Conservation (phyloP, 2,113 vertebrate genomes). For the Hippocampus mohnikei region DNA sequence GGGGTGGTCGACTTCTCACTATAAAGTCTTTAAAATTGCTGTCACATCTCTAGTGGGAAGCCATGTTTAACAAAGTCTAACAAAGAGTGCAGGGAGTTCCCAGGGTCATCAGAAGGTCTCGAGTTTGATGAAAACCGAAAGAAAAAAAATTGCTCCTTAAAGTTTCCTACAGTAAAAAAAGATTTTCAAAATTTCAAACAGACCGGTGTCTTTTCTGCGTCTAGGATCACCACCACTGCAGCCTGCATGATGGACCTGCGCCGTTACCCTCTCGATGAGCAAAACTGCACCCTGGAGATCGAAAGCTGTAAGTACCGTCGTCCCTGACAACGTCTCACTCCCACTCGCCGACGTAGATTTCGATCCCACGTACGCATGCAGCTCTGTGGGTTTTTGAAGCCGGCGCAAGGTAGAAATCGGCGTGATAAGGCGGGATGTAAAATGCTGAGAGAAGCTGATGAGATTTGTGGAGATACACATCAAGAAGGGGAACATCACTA, state of each 20-base stretch:
- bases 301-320: slow-evolving; percentile 91
- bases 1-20: too few relatives aligned
- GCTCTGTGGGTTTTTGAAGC: slow-evolving; percentile 9
- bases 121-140: too few relatives aligned
- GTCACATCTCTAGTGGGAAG: too few relatives aligned
- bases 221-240: slow-evolving; percentile 94
- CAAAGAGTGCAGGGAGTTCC: too few relatives aligned
- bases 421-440: slow-evolving; percentile 54
- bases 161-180: too few relatives aligned
- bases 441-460: slow-evolving; percentile 69
- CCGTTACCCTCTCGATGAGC: slow-evolving; percentile 92
- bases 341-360: slow-evolving; percentile 39
- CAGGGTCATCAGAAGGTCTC: too few relatives aligned
- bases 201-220: slow-evolving; percentile 30
- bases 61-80: too few relatives aligned
- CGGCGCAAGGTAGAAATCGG: slow-evolving; percentile 37
- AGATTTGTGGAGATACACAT: slow-evolving; percentile 63
- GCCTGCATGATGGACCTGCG: slow-evolving; percentile 98
- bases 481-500: slow-evolving; percentile 67
- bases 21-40: too few relatives aligned
- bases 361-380: slow-evolving; percentile 40
- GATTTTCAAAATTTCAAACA: too few relatives aligned
- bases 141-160: too few relatives aligned
- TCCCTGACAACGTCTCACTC: slow-evolving; percentile 58
- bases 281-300: slow-evolving; percentile 97